Evolutionary conservation across 2,888 invertebrate genomes (phyloP).

Genomic region (Ophion obscuratus): DNA sequence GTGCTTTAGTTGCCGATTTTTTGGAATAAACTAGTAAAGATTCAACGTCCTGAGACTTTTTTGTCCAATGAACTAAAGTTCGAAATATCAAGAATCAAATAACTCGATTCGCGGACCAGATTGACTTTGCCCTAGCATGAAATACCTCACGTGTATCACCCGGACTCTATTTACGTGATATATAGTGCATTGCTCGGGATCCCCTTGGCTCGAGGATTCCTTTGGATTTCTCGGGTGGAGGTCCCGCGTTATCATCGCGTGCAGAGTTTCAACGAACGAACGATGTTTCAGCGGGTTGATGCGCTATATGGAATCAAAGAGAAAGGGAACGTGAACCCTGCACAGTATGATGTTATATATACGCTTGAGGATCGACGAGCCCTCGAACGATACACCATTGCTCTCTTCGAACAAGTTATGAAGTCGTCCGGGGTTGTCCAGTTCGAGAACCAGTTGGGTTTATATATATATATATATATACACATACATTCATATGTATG

Average conservation of each 20-base stretch:
- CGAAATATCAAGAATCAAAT: no score
- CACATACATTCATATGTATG: conserved; percentile 18
- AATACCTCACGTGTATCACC: no score
- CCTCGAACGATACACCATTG: conserved; percentile 76
- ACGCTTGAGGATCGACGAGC: conserved; percentile 58
- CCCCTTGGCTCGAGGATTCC: conserved; percentile 77
- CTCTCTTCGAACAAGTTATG: conserved; percentile 77
- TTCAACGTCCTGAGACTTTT: no score
- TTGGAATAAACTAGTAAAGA: no score
- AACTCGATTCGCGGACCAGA: no score
- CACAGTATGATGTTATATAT: conserved; percentile 51
- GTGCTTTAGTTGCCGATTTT: no score
- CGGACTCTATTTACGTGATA: no score
- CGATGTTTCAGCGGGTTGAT: conserved; percentile 52
- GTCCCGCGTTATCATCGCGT: conserved; percentile 78
- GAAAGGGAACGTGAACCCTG: conserved; percentile 64
- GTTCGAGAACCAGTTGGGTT: conserved; percentile 76
- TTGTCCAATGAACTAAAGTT: not conserved
- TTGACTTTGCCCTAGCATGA: no score
- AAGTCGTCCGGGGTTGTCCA: conserved; percentile 77
- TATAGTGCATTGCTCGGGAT: conserved; percentile 62
- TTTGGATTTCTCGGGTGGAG: conserved; percentile 73
- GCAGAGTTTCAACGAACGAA: conserved; percentile 72
- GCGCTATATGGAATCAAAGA: conserved; percentile 56
- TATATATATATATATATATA: conserved; percentile 58